Evolutionary conservation across 2,888 invertebrate genomes (phyloP), one percentile per base, ranked within the genome.

Genomic region (Campoplex nolae): DNA sequence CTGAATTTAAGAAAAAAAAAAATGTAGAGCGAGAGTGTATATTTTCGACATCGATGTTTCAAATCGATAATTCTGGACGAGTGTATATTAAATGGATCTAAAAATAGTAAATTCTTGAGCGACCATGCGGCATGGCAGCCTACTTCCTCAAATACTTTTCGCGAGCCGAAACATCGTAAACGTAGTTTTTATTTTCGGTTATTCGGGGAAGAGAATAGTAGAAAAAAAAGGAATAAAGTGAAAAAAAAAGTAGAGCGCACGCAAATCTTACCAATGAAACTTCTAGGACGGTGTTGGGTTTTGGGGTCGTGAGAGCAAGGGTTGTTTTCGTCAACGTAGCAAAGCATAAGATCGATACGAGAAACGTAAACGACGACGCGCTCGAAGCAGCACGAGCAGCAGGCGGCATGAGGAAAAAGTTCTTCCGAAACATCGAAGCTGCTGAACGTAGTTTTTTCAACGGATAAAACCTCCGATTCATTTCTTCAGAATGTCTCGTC

Each of bases 271-370:
- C 86, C 86, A 86, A 80, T 2, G 45, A 51, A 83, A 86, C 32
- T 65, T 86, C 80, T 54, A 83, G n/a, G 76, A 86, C 67, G 62
- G 70, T 78, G 62, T 67, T 71, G 88, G 58, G 73, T 75, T 75
- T 28, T 35, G 35, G 71, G 28, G 80, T 83, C 45, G 73, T 77
- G 23, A 74, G 67, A 45, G 71, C 83, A 65, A 71, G 54, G 62
- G 70, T 82, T 9, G 83, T 71, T 76, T 54, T 76, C 32, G 79
- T 80, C 38, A 77, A 67, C 71, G 71, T 67, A 35, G 70, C 62
- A n/a, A 83, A 38, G 65, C 71, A 76, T 8, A 86, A 38, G 83
- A 86, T 86, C 86, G 86, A 86, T 83, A 86, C 62, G 65, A 86
- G 48, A 23, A 35, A 73, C 67, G 80, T 58, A 51, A 76, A 76